phyloP scores from a whole-genome alignment of 2,797 vertebrate species.

The Gastrophryne carolinensis region DNA sequence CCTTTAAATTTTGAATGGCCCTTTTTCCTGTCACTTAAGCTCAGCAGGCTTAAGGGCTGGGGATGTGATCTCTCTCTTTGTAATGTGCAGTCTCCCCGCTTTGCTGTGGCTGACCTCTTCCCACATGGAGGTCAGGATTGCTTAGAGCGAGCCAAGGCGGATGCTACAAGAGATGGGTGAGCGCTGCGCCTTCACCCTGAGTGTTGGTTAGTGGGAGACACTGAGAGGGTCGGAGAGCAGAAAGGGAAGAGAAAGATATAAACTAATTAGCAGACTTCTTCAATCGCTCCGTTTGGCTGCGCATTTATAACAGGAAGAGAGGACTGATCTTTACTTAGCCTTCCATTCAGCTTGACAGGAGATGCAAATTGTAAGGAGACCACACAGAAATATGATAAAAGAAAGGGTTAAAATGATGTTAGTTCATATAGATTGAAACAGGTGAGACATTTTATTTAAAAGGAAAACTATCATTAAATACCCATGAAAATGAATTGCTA shows the following conservation, averaged over 20 bases:
- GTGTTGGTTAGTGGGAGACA: slow-evolving; percentile 24
- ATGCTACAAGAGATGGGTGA: slow-evolving; percentile 28
- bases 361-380: background rate
- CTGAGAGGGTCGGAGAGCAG: slow-evolving; percentile 18
- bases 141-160: slow-evolving; percentile 4
- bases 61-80: slow-evolving; percentile 19
- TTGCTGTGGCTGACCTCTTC: slow-evolving; percentile 37
- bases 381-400: background rate
- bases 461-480: too few relatives aligned
- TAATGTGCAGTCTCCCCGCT: slow-evolving; percentile 16
- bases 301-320: slow-evolving; percentile 45
- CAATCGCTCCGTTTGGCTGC: slow-evolving; percentile 35
- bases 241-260: slow-evolving; percentile 31
- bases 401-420: background rate
- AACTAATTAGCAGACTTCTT: slow-evolving; percentile 45
- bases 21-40: slow-evolving; percentile 30
- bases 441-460: too few relatives aligned
- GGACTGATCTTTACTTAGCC: slow-evolving; percentile 38
- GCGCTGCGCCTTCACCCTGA: background rate
- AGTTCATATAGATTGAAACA: too few relatives aligned
- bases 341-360: slow-evolving; percentile 28
- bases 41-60: slow-evolving; percentile 9
- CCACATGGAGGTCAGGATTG: slow-evolving; percentile 26
- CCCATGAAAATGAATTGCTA: too few relatives aligned
- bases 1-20: slow-evolving; percentile 52